phyloP scores from a whole-genome alignment of 2,797 vertebrate species.

The Lepus oiostolus region DNA sequence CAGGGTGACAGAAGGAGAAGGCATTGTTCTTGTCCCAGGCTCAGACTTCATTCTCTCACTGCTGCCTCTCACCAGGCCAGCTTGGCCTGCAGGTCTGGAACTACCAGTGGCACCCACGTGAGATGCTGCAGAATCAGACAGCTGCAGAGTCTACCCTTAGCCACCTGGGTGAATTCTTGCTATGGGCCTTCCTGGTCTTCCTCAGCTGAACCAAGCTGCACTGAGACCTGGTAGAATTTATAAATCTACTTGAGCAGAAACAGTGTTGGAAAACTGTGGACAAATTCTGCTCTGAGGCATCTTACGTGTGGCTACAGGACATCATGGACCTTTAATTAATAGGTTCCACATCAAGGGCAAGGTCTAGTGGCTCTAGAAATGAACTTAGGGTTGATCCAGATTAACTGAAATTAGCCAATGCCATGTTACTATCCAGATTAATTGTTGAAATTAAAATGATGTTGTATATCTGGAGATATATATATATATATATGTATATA shows the following conservation, averaged over 20 bases:
- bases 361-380: background rate
- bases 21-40: accelerated
- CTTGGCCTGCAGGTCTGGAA: background rate
- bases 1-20: background rate
- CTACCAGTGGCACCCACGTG: background rate
- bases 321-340: background rate
- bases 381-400: background rate
- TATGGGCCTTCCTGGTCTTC: background rate
- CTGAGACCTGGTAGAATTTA: background rate
- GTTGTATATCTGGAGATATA: background rate
- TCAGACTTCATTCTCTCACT: accelerated
- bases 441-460: background rate
- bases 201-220: background rate
- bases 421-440: background rate
- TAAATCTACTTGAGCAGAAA: background rate
- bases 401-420: background rate
- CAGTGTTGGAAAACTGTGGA: background rate
- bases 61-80: too few species aligned
- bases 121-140: background rate
- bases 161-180: background rate
- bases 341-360: background rate
- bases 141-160: background rate
- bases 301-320: background rate
- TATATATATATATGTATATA: too few species aligned
- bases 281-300: background rate